Conservation (phyloP, 2,888 invertebrate genomes). For the Cynaeus angustus region DNA sequence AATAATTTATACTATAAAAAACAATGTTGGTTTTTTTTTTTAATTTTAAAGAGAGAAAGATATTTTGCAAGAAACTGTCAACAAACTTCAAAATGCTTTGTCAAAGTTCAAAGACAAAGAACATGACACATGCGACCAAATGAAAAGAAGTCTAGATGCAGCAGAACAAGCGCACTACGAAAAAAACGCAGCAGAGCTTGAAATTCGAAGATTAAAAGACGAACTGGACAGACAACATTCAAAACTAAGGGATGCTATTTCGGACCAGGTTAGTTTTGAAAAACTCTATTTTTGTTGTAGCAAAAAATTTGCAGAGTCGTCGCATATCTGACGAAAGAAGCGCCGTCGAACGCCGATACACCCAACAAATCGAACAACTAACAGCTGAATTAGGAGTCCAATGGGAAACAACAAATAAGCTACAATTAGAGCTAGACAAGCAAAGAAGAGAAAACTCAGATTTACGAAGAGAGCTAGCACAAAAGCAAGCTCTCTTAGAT, state of each 20-base stretch:
- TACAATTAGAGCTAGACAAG: constrained; percentile 85
- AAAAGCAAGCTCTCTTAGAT: constrained; percentile 84
- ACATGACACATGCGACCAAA: constrained; percentile 77
- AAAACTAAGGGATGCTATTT: constrained; percentile 83
- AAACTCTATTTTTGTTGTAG: too few species aligned
- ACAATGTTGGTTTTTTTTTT: too few species aligned
- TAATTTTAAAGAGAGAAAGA: constrained; percentile 76
- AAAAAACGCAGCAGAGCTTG: constrained; percentile 83
- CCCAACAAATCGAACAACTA: constrained; percentile 83
- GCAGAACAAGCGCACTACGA: constrained; percentile 86
- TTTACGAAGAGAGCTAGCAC: constrained; percentile 83
- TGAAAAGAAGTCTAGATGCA: constrained; percentile 80
- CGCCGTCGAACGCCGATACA: constrained; percentile 83
- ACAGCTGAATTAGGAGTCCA: constrained; percentile 86
- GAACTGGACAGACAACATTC: constrained; percentile 86
- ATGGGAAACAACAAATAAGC: constrained; percentile 85
- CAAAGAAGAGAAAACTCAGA: constrained; percentile 86
- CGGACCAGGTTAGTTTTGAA: constrained; percentile 77
- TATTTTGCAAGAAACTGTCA: constrained; percentile 79
- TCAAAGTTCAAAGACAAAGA: constrained; percentile 79
- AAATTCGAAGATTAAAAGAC: constrained; percentile 83
- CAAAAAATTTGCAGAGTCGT: constrained; percentile 70
- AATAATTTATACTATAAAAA: too few species aligned
- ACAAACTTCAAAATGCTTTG: constrained; percentile 79
- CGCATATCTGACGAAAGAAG: constrained; percentile 82